phyloP scores from a whole-genome alignment of 2,888 invertebrate genomes.

The Ormyrus thymus region DNA sequence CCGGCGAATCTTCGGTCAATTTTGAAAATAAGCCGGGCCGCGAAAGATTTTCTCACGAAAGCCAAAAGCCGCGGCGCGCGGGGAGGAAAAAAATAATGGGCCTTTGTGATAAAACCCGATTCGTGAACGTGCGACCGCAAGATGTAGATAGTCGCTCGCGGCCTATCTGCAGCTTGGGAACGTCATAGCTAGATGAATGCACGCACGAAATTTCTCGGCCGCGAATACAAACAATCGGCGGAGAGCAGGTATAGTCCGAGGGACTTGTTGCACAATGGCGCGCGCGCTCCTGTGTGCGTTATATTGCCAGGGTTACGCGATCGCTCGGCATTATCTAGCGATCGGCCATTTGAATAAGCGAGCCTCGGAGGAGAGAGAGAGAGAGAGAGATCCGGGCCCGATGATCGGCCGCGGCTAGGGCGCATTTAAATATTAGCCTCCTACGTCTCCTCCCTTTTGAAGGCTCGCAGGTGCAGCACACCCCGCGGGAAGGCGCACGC shows the following conservation, averaged over 20 bases:
- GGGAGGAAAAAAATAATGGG: constrained; percentile 29
- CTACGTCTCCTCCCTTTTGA: constrained; percentile 59
- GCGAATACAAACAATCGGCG: constrained; percentile 38
- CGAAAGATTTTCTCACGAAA: too few relatives aligned
- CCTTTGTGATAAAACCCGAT: constrained; percentile 46
- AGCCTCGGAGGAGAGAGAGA: constrained; percentile 31
- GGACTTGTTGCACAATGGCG: constrained; percentile 49
- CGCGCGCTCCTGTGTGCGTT: neutral
- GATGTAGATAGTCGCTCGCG: constrained; percentile 3
- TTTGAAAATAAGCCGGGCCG: neutral
- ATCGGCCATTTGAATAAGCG: constrained; percentile 68
- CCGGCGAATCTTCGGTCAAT: constrained; percentile 22
- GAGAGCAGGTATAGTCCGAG: constrained; percentile 22
- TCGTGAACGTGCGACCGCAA: constrained; percentile 31
- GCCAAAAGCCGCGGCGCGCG: neutral
- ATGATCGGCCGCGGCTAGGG: constrained; percentile 38
- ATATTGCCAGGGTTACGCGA: constrained; percentile 61
- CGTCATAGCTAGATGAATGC: constrained; percentile 41
- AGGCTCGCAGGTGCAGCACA: constrained; percentile 61
- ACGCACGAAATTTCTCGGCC: constrained; percentile 33
- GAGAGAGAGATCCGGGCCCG: constrained; percentile 46
- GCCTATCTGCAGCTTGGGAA: constrained; percentile 42
- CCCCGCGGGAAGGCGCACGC: constrained; percentile 57
- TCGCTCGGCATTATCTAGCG: constrained; percentile 67
- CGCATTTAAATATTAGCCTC: constrained; percentile 72